Evolutionary conservation across 2,888 invertebrate genomes (phyloP).

Genomic region (Dynastes tityus): DNA sequence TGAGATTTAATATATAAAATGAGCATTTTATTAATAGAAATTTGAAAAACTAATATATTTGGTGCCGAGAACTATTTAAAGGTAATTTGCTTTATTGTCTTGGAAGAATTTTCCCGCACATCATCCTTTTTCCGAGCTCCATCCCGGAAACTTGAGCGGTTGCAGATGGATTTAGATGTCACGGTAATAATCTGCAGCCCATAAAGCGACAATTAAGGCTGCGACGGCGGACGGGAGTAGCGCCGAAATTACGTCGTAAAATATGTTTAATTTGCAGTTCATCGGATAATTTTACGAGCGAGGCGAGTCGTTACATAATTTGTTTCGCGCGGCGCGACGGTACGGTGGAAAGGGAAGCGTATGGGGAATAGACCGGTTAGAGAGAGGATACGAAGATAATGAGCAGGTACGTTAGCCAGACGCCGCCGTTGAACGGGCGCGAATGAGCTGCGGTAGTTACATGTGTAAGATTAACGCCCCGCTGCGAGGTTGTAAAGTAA

Average conservation of each 20-base stretch:
- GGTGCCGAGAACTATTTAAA: too few species aligned
- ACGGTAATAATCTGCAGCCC: constrained; percentile 32
- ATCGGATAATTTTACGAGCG: constrained; percentile 5
- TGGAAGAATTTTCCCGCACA: too few species aligned
- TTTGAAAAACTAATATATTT: too few species aligned
- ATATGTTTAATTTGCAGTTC: constrained; percentile 33
- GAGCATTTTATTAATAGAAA: too few species aligned
- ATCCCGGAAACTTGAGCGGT: background rate
- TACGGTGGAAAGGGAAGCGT: background rate
- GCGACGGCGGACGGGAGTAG: background rate
- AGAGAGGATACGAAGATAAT: too few species aligned
- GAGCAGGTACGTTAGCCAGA: constrained; percentile 12
- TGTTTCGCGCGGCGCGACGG: constrained; percentile 2
- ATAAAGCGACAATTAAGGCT: constrained; percentile 31
- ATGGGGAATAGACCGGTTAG: too few species aligned
- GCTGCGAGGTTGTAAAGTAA: too few species aligned
- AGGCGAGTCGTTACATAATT: constrained; percentile 15
- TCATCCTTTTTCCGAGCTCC: too few species aligned
- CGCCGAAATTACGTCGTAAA: constrained; percentile 33
- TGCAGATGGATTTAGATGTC: constrained; percentile 33
- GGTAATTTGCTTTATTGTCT: too few species aligned
- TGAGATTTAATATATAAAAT: too few species aligned
- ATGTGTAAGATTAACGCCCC: background rate
- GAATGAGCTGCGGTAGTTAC: too few species aligned
- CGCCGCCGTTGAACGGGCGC: background rate